Conservation (phyloP, 1,140 invertebrate species). For the Rhagoletis zephyria region DNA sequence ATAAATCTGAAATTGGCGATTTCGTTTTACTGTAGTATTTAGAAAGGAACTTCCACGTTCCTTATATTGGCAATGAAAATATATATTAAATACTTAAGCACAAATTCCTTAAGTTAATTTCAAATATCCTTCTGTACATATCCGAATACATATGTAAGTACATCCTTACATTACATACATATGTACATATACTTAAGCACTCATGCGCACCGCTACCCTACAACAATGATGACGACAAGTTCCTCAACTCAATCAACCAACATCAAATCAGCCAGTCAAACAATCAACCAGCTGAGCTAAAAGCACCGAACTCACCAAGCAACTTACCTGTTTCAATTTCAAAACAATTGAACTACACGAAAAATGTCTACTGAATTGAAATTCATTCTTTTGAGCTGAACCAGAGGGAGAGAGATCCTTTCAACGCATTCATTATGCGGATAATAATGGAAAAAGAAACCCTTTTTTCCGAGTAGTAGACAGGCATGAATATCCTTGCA, state of each 20-base stretch:
- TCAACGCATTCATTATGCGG: slow-evolving; percentile 18
- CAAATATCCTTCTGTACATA: too few species aligned
- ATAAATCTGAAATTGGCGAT: too few species aligned
- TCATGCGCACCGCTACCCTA: background rate
- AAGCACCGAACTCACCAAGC: slow-evolving; percentile 28
- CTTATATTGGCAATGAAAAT: too few species aligned
- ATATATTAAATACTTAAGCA: too few species aligned
- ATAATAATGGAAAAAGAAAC: slow-evolving; percentile 44
- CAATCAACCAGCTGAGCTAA: slow-evolving; percentile 41
- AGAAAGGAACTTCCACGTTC: too few species aligned
- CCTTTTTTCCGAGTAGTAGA: slow-evolving; percentile 32
- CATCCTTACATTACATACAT: too few species aligned
- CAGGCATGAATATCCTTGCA: slow-evolving; percentile 20
- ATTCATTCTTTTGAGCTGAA: background rate
- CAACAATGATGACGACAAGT: slow-evolving; percentile 44
- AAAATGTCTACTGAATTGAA: background rate
- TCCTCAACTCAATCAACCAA: background rate
- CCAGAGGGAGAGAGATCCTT: slow-evolving; percentile 5
- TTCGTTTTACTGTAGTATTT: too few species aligned
- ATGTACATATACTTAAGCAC: background rate
- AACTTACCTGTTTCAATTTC: slow-evolving; percentile 48
- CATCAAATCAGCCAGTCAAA: slow-evolving; percentile 25
- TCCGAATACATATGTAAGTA: too few species aligned
- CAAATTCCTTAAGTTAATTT: too few species aligned
- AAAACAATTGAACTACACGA: slow-evolving; percentile 18